These are phyloP conservation scores for Trinectes maculatus DNA, from an alignment of 2,113 vertebrate genomes.

Conservation along the genomic window DNA sequence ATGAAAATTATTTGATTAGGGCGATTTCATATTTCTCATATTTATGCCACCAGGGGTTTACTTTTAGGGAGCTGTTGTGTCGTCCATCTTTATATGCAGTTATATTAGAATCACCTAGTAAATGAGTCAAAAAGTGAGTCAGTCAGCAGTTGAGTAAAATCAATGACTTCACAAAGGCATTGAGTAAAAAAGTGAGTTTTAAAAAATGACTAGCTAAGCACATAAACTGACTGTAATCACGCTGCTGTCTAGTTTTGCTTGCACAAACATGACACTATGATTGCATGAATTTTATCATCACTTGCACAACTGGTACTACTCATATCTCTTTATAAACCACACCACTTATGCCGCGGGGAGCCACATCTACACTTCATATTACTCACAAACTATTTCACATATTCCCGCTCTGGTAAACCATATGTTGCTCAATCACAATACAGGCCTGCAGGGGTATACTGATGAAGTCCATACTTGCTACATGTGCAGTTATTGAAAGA, in stretches of 20 bases:
- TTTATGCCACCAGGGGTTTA: no score
- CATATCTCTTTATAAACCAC: not conserved
- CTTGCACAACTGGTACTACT: conserved; percentile 5
- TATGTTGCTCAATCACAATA: conserved; percentile 20
- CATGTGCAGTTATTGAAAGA: not conserved
- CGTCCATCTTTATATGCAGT: no score
- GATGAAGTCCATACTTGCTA: not conserved
- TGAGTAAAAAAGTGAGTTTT: not conserved
- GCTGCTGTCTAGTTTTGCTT: not conserved
- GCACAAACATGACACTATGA: not conserved
- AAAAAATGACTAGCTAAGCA: not conserved
- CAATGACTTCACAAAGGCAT: not conserved
- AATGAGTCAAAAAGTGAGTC: not conserved
- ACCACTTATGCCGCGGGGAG: conserved; percentile 6
- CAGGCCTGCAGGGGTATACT: conserved; percentile 20
- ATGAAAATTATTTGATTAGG: no score
- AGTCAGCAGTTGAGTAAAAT: not conserved
- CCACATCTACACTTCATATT: not conserved
- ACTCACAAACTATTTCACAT: conserved; percentile 3
- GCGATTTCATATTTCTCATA: no score
- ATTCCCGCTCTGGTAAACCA: not conserved
- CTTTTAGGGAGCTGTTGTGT: no score
- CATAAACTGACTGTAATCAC: not conserved
- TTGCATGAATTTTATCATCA: not conserved
- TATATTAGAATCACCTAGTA: not conserved